Base-by-base conservation (phyloP, 2,797 vertebrate species). In the Macroramphosus scolopax region DNA sequence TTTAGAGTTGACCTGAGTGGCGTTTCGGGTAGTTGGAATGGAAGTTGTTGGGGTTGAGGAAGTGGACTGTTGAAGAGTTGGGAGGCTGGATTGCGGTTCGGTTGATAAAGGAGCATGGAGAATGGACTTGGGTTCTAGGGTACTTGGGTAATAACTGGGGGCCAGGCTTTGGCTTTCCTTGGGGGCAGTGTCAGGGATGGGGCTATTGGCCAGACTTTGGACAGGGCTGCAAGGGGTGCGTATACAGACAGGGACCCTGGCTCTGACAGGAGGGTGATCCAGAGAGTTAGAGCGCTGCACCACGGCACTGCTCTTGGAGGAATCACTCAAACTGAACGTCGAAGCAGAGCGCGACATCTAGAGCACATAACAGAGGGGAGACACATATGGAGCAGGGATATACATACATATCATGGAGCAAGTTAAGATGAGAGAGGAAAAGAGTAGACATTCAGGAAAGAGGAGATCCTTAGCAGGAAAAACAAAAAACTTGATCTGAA, bases 341-440 rank as follows among this genome's bases (percentile, higher is more conserved):
- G 93, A 95, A 64, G 92, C 55, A 51, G 88, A 94, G 68, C 78
- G 82, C 75, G 82, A 84, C 77, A 96, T 93, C 94, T 96, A 40
- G 66, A 73, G 51, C 9, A 85, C 41, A 87, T 66, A 35, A 81
- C 54, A 73, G 47, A 61, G 58, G 59, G 39, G 51, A 66, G 41
- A 70, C 16, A 77, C 15, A 77, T 16, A 65, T 11, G 49, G 37
- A 59, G 47, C 45, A 68, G 2, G 17, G 5, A 48, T 46, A 60
- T 47, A 61, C 15, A 68, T 43, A 60, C 16, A 72, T 12, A 45
- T 52, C 12, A 55, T 17, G 26, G n/a, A n/a, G n/a, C n/a, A n/a
- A n/a, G n/a, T n/a, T n/a, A n/a, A n/a, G n/a, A n/a, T n/a, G n/a
- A n/a, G n/a, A n/a, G n/a, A n/a, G n/a, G n/a, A n/a, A n/a, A n/a